A percentile compares a stretch with the other conserved stretches of the same genome.
Evolutionary conservation across 2,113 vertebrate species (phyloP).

Genomic region (Tychaedon coryphoeus): DNA sequence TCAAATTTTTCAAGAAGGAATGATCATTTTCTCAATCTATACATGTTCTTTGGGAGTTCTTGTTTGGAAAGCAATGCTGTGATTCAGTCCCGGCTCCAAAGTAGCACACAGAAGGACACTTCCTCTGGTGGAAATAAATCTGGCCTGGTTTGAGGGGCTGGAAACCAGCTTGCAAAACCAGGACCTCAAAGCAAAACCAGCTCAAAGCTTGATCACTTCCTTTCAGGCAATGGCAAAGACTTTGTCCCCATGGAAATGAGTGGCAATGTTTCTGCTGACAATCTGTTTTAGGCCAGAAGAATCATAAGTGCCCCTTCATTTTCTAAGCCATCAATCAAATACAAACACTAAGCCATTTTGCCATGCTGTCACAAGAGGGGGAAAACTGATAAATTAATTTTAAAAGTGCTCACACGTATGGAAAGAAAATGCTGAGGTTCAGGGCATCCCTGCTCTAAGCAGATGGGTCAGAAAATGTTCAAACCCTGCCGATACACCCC

Average conservation of each 20-base stretch:
- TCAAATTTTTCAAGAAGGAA: neutral
- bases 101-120: neutral
- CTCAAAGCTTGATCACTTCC: neutral
- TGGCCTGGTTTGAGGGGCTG: neutral
- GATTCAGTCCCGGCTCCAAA: neutral
- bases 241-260: neutral
- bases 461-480: neutral
- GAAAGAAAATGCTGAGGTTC: neutral
- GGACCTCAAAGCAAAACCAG: neutral
- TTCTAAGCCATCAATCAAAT: neutral
- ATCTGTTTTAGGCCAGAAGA: neutral
- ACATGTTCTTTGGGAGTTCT: neutral
- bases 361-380: neutral
- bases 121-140: neutral
- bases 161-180: neutral
- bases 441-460: rapidly evolving
- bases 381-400: neutral
- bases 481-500: neutral
- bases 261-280: neutral
- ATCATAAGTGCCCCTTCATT: neutral
- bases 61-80: neutral
- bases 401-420: neutral
- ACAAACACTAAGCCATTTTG: neutral
- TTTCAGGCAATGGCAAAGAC: neutral
- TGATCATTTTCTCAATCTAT: neutral